These are phyloP conservation scores for Spheniscus mendiculus DNA, from an alignment of 2,113 vertebrate species.

Conservation along the genomic window DNA sequence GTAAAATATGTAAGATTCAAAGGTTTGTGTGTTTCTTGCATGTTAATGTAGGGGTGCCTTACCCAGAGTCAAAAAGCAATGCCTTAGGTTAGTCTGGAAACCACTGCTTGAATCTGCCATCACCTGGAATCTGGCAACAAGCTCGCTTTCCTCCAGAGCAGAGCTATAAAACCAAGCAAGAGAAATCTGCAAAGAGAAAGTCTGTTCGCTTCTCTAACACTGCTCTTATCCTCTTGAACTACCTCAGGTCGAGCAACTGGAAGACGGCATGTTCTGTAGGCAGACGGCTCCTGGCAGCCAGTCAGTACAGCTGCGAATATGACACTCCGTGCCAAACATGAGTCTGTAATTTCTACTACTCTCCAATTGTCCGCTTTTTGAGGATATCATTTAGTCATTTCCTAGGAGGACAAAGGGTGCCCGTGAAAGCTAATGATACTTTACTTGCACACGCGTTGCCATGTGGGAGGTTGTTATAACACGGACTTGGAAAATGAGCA, in stretches of 20 bases:
- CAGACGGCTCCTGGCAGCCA: conserved; percentile 2
- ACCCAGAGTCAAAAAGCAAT: neutral
- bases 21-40: neutral
- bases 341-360: conserved; percentile 15
- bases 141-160: neutral
- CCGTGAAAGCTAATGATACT: neutral
- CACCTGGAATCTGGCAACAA: neutral
- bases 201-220: neutral
- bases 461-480: neutral
- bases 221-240: neutral
- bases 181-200: neutral
- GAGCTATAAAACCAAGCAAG: neutral
- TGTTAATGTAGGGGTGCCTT: neutral
- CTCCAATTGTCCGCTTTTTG: neutral
- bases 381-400: conserved; percentile 7
- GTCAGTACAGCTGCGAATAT: neutral
- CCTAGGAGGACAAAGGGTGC: conserved; percentile 3
- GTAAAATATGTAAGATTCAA: neutral
- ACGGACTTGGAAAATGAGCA: neutral
- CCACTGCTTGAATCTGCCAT: neutral
- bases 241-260: neutral
- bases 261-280: conserved; percentile 20
- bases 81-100: neutral
- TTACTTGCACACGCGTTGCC: rapidly evolving
- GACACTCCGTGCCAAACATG: neutral